Conservation (phyloP, 2,113 vertebrate genomes). For the Toxotes jaculatrix region DNA sequence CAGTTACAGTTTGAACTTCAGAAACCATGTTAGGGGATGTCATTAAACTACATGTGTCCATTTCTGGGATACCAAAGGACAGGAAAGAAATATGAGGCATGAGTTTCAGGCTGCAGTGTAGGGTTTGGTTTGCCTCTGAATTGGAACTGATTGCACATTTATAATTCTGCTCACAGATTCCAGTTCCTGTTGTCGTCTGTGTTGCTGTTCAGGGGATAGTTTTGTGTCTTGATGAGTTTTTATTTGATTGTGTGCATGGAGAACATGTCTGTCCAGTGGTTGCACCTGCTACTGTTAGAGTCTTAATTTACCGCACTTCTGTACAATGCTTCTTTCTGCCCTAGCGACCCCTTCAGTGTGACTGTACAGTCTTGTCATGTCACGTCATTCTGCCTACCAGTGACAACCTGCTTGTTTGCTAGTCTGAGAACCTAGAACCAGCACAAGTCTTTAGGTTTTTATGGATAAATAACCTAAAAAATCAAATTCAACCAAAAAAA, state of each 20-base stretch:
- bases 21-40: not conserved
- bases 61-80: not conserved
- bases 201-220: not conserved
- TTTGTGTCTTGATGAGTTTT: not conserved
- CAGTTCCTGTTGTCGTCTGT: not conserved
- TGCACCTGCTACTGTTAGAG: not conserved
- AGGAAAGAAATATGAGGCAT: not conserved
- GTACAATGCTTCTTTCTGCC: conserved; percentile 1
- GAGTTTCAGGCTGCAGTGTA: not conserved
- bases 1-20: conserved; percentile 29
- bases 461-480: too few species aligned
- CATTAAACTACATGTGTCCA: not conserved
- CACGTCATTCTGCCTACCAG: too few species aligned
- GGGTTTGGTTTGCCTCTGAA: not conserved
- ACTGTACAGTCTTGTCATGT: not conserved
- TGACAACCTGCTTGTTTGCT: too few species aligned
- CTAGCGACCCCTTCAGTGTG: not conserved
- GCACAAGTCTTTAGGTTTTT: too few species aligned
- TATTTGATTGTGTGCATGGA: not conserved
- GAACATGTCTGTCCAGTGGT: not conserved
- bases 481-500: too few species aligned
- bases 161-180: too few species aligned
- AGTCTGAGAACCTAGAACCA: too few species aligned
- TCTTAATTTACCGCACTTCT: not conserved
- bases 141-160: not conserved